Base-by-base conservation (phyloP, 2,113 vertebrate genomes). In the Trogon surrucura region DNA sequence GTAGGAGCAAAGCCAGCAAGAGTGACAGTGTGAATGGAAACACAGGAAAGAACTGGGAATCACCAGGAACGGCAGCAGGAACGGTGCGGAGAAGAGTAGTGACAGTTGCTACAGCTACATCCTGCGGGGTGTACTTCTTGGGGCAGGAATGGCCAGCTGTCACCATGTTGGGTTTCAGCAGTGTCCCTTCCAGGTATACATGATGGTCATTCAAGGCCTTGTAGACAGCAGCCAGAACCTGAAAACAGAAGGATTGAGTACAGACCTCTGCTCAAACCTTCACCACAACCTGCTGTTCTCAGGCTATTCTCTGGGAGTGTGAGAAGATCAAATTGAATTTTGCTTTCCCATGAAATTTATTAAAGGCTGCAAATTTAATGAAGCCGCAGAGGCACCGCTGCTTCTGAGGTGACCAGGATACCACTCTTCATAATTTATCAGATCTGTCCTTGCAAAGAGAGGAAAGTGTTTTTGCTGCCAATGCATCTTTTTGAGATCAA, bases 151-250 rank as follows among this genome's bases (percentile, higher is more conserved):
- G 99, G 44, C 99, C 99, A 62, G 99, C 98, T 0, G 97, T 99
- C 92, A 99, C 99, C 99, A 99, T 99, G 96, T 99, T 99, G 94
- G 99, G 99, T 95, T 99, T 99, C 92, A 99, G 97, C 91, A 99
- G 95, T 13, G 99, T 99, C 30, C 99, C 99, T 89, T 99, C 99
- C 96, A 99, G 97, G 95, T 99, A 99, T 57, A 99, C 99, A 1
- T 99, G 99, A 74, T 99, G 99, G 47, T 99, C 99, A 47, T 98
- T 99, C 92, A 99, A 96, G 54, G 99, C 99, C 97, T 99, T 99
- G 95, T 99, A 99, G 67, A 99, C 98, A 61, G 99, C 98, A 93
- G 99, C 99, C 86, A 99, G 98, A 60, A 99, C 99, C 99, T 99
- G 84, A 84, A 80, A 96, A 92, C 6, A 60, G 11, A 20, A 75